Percentiles rank a stretch among this genome's conserved stretches.
Evolutionary conservation across 2,113 vertebrate genomes (phyloP).

Genomic region (Dicaeum eximium): DNA sequence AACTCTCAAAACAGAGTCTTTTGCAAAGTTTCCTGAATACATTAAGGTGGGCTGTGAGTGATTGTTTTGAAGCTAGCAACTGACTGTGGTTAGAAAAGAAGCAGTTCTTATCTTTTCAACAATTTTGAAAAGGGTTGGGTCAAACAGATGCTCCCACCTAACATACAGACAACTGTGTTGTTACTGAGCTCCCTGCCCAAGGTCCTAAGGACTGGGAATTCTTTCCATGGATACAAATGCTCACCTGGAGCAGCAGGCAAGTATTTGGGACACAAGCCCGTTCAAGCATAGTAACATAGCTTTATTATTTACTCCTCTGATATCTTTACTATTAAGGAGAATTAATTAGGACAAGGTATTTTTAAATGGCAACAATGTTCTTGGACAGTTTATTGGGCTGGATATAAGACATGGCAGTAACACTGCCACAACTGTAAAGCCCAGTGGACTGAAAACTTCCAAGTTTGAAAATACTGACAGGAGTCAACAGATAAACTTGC

Average conservation of each 20-base stretch:
- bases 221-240: background rate
- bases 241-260: background rate
- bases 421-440: no score
- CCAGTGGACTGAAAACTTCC: background rate
- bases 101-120: background rate
- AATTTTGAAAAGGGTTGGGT: background rate
- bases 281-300: background rate
- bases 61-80: background rate
- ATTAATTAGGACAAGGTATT: background rate
- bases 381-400: background rate
- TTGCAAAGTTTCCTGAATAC: background rate
- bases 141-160: background rate
- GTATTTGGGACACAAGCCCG: background rate
- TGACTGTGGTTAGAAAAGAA: background rate
- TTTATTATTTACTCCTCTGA: background rate
- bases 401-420: rapidly evolving
- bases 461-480: background rate
- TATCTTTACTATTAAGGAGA: background rate
- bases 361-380: background rate
- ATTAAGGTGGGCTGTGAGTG: background rate
- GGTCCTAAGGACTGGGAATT: background rate
- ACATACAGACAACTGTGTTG: rapidly evolving
- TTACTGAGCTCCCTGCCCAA: background rate
- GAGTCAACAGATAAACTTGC: background rate
- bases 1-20: background rate